These are phyloP conservation scores for Anolis apletophallus DNA, from an alignment of 2,797 vertebrate genomes.

Conservation along the genomic window DNA sequence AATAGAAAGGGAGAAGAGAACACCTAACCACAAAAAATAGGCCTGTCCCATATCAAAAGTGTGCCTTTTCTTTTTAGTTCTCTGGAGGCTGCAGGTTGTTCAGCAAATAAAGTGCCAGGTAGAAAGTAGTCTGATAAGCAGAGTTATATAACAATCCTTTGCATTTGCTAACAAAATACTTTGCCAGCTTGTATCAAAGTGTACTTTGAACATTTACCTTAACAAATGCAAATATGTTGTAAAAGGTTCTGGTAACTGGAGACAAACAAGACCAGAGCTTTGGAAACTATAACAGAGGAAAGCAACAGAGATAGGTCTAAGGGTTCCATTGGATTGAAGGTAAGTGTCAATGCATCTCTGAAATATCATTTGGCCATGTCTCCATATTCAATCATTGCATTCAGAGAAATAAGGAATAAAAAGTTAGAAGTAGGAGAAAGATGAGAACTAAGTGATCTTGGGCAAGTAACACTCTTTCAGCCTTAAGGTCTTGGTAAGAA, in stretches of 20 bases:
- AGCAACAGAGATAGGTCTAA: neutral
- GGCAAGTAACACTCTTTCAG: too few species aligned
- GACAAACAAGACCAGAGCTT: neutral
- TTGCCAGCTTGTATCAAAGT: neutral
- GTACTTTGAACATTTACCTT: neutral
- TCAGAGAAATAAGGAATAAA: neutral
- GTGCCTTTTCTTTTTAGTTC: neutral
- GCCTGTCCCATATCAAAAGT: too few species aligned
- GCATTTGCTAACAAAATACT: neutral
- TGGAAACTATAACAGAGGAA: neutral
- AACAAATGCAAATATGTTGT: neutral
- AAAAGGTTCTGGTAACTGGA: neutral
- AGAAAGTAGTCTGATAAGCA: neutral
- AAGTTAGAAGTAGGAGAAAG: neutral
- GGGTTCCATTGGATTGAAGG: neutral
- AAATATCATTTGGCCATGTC: too few species aligned
- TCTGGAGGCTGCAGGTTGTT: neutral
- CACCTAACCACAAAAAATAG: neutral
- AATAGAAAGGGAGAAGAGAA: neutral
- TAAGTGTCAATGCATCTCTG: neutral
- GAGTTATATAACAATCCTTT: too few species aligned
- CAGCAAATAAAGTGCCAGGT: neutral
- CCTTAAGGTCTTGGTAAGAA: too few species aligned
- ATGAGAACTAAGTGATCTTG: too few species aligned
- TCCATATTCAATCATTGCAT: too few species aligned